Conservation (phyloP, 2,888 invertebrate species). For the Augiades crinisus region DNA sequence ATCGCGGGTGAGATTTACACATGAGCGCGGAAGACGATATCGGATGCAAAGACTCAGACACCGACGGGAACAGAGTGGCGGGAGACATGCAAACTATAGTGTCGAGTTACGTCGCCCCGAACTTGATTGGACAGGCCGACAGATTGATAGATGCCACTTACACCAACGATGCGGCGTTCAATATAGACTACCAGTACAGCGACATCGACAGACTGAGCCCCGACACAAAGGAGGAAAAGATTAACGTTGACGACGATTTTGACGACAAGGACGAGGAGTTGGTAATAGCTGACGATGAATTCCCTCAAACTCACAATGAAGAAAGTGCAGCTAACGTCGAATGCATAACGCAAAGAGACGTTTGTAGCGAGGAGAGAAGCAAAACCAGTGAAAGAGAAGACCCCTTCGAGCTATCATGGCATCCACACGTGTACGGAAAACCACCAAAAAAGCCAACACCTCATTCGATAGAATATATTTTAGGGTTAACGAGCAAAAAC, state of each 20-base stretch:
- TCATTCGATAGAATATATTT: constrained; percentile 93
- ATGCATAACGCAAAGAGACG: constrained; percentile 9
- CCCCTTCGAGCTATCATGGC: constrained; percentile 84
- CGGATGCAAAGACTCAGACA: constrained; percentile 35
- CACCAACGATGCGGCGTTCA: constrained; percentile 35
- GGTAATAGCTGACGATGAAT: constrained; percentile 47
- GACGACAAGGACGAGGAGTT: constrained; percentile 53
- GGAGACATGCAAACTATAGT: constrained; percentile 72
- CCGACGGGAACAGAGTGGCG: constrained; percentile 34
- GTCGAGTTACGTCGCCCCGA: constrained; percentile 52
- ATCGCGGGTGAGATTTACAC: constrained; percentile 55
- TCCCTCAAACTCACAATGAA: constrained; percentile 35
- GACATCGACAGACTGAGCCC: constrained; percentile 48
- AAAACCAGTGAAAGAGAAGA: constrained; percentile 43
- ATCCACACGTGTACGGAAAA: constrained; percentile 93
- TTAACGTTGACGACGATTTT: constrained; percentile 52
- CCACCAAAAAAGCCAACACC: constrained; percentile 92
- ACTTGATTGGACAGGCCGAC: constrained; percentile 50
- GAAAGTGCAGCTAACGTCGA: constrained; percentile 11
- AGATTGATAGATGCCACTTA: constrained; percentile 45
- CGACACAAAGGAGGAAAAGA: constrained; percentile 49
- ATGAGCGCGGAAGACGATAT: constrained; percentile 55
- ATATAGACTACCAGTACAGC: constrained; percentile 35
- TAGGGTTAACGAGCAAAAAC: constrained; percentile 79
- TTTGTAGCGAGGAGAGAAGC: constrained; percentile 31